phyloP scores from a whole-genome alignment of 2,888 invertebrate species.

The Stenodema calcarata region DNA sequence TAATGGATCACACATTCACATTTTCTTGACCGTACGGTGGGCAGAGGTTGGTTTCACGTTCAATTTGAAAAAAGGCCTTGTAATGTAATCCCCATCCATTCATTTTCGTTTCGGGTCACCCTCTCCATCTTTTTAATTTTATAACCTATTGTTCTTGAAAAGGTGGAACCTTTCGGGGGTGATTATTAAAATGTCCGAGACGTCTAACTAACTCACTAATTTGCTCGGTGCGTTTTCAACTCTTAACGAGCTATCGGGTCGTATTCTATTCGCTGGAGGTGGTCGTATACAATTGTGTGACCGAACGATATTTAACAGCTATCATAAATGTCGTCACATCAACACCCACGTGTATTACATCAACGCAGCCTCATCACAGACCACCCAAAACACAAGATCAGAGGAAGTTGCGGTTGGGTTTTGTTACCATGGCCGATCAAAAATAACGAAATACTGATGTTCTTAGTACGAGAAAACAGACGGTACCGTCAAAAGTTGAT shows the following conservation, averaged over 20 bases:
- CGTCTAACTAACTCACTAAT: background rate
- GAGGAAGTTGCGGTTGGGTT: too few relatives aligned
- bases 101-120: background rate
- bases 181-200: background rate
- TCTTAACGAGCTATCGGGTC: background rate
- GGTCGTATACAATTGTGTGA: too few relatives aligned
- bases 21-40: background rate
- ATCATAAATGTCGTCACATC: too few relatives aligned
- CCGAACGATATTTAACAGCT: too few relatives aligned
- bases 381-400: too few relatives aligned
- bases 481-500: too few relatives aligned
- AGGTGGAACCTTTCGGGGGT: background rate
- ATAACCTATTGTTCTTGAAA: background rate
- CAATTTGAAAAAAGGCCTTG: background rate
- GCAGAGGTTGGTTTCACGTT: background rate
- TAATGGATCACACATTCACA: slow-evolving; percentile 9
- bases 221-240: background rate
- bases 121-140: background rate
- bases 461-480: too few relatives aligned
- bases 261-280: background rate
- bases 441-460: too few relatives aligned
- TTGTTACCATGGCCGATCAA: too few relatives aligned
- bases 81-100: background rate
- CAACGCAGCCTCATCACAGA: too few relatives aligned
- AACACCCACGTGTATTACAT: too few relatives aligned